Percentiles rank a stretch among this genome's conserved stretches.
Conservation (phyloP, 2,113 vertebrate species). For the Pelecanus crispus region DNA sequence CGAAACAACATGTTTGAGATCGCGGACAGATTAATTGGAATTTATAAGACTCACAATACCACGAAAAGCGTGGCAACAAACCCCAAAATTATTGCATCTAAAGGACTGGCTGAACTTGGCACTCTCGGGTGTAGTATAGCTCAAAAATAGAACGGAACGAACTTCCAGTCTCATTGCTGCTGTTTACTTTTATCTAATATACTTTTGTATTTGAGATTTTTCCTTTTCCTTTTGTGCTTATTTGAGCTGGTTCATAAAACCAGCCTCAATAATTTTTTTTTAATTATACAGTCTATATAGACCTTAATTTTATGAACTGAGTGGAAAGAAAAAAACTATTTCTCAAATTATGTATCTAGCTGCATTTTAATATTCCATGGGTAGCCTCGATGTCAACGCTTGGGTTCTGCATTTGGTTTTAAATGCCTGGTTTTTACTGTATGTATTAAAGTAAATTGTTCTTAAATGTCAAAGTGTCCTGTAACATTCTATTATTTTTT, state of each 20-base stretch:
- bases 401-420: background rate
- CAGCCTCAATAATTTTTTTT: background rate
- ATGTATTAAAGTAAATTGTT: background rate
- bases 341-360: background rate
- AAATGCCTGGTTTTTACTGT: background rate
- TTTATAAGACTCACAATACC: constrained; percentile 94
- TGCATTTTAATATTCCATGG: background rate
- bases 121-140: background rate
- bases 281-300: background rate
- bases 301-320: background rate
- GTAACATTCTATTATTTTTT: too few species aligned
- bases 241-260: background rate
- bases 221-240: background rate
- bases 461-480: background rate
- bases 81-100: constrained; percentile 86
- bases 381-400: background rate
- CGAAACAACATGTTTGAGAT: constrained; percentile 99
- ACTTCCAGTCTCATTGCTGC: background rate
- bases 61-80: constrained; percentile 92
- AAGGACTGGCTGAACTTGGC: constrained; percentile 65
- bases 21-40: constrained; percentile 91
- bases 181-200: background rate
- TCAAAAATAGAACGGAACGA: background rate
- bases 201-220: background rate
- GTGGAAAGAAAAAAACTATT: background rate